These are phyloP conservation scores for Drosophila varians DNA, from an alignment of 1,140 invertebrate genomes.

Conservation along the genomic window DNA sequence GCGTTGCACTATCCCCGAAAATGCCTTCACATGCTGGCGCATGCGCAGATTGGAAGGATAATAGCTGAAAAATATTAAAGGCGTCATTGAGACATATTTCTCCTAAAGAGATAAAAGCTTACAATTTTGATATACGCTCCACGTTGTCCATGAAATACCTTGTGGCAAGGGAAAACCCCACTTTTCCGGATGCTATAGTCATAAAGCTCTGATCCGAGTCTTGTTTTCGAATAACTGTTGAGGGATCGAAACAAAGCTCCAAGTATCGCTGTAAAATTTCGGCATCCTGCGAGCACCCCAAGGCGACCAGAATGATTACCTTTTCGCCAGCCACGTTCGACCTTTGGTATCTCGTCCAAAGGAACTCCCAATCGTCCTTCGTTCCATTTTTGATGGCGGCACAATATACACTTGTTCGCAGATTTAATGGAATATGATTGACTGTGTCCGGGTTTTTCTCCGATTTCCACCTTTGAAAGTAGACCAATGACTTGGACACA, in stretches of 20 bases:
- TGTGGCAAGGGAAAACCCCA: conserved; percentile 87
- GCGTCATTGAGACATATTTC: conserved; percentile 4
- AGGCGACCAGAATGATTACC: conserved; percentile 86
- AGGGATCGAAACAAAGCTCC: conserved; percentile 86
- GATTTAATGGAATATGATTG: conserved; percentile 89
- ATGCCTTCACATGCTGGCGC: conserved; percentile 75
- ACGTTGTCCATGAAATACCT: conserved; percentile 87
- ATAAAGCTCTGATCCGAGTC: conserved; percentile 87
- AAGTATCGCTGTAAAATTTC: conserved; percentile 90
- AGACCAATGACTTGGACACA: conserved; percentile 85
- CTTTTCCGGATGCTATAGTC: conserved; percentile 85
- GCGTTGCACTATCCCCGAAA: conserved; percentile 83
- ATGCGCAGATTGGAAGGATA: conserved; percentile 81
- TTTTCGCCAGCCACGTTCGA: conserved; percentile 89
- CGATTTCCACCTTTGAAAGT: conserved; percentile 86
- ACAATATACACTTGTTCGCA: conserved; percentile 91
- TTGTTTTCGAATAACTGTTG: conserved; percentile 88
- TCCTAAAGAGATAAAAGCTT: conserved; percentile 67
- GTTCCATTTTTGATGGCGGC: conserved; percentile 89
- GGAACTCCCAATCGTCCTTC: conserved; percentile 91
- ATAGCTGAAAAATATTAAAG: conserved; percentile 76
- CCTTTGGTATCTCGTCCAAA: conserved; percentile 89
- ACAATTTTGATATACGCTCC: conserved; percentile 86
- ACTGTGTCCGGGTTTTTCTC: conserved; percentile 85
- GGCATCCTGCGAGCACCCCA: conserved; percentile 89